Evolutionary conservation across 2,797 vertebrate species (phyloP), one percentile per base, ranked within the genome.

Genomic region (Acanthurus tractus): DNA sequence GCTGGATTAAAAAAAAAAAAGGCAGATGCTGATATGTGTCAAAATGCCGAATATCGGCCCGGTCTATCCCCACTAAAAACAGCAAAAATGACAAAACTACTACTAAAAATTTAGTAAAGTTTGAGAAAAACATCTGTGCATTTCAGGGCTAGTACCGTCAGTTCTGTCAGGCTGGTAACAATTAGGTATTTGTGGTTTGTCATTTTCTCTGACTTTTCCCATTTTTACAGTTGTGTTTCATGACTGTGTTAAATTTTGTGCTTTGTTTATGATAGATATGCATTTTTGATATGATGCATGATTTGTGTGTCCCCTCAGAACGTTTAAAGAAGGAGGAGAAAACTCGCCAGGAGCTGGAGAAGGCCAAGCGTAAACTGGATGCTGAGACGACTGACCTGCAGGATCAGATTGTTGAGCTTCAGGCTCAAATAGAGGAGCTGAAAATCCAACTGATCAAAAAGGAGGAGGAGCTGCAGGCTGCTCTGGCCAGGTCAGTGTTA

Each of bases 241-340:
- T 34, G 29, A 6, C 15, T 10, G 6, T 22, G 4, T 73, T 59
- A 52, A 4, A 59, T 44, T 44, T 14, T 38, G 13, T 0, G 2
- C 62, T 62, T 61, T 9, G 9, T 62, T 78, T n/a, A 38, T 49
- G 20, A 25, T 23, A 3, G 7, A 1, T 53, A 10, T 50, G 36
- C 12, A 34, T 34, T 34, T 34, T 34, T 34, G 29, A 34, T 34
- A 55, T 8, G 14, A 40, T 40, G 11, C 38, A 40, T 40, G 1
- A 36, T 18, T 34, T 48, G 3, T 76, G 2, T 11, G 40, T 72
- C 45, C 18, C 58, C 67, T 65, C 81, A 99, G 98, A 99, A 84
- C 97, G 98, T 66, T 92, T 99, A 3, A 99, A 99, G 89, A 99
- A 99, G 90, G 98, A 99, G 80, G 98, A 99, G 86, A 99, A 99